phyloP scores from a whole-genome alignment of 64 coral and sea anemone genomes.

The Exaiptasia diaphana region DNA sequence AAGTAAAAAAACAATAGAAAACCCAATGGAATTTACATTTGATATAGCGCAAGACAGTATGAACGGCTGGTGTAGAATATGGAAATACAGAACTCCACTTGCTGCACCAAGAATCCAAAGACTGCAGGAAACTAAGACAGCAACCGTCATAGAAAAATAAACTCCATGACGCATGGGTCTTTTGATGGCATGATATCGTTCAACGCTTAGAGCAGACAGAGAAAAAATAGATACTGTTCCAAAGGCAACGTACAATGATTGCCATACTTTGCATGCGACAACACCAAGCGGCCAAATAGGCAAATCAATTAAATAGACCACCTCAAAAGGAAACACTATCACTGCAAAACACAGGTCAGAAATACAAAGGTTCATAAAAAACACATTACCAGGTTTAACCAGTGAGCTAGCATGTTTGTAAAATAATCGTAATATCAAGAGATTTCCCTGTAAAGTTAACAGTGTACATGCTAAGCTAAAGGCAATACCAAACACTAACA shows the following conservation, averaged over 20 bases:
- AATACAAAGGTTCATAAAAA: constrained; percentile 35
- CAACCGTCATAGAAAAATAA: not conserved
- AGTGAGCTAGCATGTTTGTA: not conserved
- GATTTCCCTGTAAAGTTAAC: not conserved
- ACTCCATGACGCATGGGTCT: not conserved
- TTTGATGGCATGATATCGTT: constrained; percentile 19
- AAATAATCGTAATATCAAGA: not conserved
- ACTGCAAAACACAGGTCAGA: constrained; percentile 19
- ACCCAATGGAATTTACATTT: not conserved
- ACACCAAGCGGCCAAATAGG: constrained; percentile 40
- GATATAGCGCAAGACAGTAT: not conserved
- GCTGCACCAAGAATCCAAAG: constrained; percentile 19
- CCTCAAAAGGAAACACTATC: constrained; percentile 23
- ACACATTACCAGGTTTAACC: not conserved
- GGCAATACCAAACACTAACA: not conserved
- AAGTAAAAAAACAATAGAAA: not conserved
- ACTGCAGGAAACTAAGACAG: not conserved
- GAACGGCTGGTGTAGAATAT: not conserved
- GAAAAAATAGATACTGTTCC: constrained; percentile 1
- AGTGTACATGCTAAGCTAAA: not conserved
- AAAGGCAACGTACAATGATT: constrained; percentile 14
- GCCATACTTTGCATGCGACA: constrained; percentile 4
- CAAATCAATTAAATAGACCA: constrained; percentile 8
- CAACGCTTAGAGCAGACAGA: constrained; percentile 23
- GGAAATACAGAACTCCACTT: not conserved